Percentiles rank a stretch among this genome's conserved stretches.
Conservation (phyloP, 2,888 invertebrate genomes). For the Himalopsyche tibetana region DNA sequence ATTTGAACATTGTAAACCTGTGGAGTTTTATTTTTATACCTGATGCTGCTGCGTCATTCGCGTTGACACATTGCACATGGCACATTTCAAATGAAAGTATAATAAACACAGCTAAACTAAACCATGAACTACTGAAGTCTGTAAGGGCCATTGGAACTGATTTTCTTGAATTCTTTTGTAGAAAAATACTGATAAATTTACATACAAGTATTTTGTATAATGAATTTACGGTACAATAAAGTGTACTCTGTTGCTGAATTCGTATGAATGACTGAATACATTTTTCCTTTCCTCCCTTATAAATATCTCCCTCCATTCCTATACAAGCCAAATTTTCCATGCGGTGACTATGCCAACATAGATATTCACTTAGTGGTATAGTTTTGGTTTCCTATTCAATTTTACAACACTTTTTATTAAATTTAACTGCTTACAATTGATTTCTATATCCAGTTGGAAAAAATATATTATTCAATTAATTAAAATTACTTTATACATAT, state of each 20-base stretch:
- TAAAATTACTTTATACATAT: too few relatives aligned
- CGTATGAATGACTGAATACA: conserved; percentile 37
- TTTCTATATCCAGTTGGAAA: too few relatives aligned
- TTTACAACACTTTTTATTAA: background rate
- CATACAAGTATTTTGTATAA: background rate
- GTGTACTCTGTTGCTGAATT: conserved; percentile 27
- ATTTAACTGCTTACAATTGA: too few relatives aligned
- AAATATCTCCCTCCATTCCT: conserved; percentile 36
- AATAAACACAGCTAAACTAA: conserved; percentile 27
- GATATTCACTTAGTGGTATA: background rate
- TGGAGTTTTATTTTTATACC: conserved; percentile 42
- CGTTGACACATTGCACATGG: conserved; percentile 48
- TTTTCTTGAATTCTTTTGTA: conserved; percentile 9
- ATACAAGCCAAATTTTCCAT: background rate
- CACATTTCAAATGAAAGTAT: conserved; percentile 46
- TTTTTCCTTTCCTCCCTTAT: conserved; percentile 38
- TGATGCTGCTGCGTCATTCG: conserved; percentile 50
- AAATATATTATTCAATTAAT: too few relatives aligned
- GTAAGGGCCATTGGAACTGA: conserved; percentile 24
- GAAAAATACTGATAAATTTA: background rate
- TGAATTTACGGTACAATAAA: background rate
- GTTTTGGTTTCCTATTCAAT: background rate
- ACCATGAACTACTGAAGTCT: conserved; percentile 30
- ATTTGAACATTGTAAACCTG: conserved; percentile 13
- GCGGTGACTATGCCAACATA: conserved; percentile 35